These are phyloP conservation scores for Microplitis mediator DNA, from an alignment of 1,140 invertebrate genomes.

Conservation along the genomic window DNA sequence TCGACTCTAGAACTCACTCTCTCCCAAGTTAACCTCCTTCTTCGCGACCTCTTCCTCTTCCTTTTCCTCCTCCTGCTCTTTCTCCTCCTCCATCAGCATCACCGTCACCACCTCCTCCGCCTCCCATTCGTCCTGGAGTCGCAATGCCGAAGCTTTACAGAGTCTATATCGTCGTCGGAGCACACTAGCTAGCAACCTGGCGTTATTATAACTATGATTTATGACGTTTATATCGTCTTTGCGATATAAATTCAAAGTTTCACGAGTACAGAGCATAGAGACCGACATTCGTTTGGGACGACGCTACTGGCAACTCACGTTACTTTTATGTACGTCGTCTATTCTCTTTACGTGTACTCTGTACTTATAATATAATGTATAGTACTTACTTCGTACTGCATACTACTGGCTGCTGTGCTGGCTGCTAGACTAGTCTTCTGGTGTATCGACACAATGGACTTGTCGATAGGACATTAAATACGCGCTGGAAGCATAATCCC, in stretches of 20 bases:
- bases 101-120: too few species aligned
- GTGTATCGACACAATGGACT: not conserved
- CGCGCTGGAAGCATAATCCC: not conserved
- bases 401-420: not conserved
- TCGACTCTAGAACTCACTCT: slow-evolving; percentile 28
- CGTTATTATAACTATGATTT: slow-evolving; percentile 57
- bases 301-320: too few species aligned
- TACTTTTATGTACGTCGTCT: too few species aligned
- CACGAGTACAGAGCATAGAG: slow-evolving; percentile 39
- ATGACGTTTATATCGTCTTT: slow-evolving; percentile 55
- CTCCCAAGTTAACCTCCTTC: too few species aligned
- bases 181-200: slow-evolving; percentile 4
- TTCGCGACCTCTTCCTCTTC: not conserved
- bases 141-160: slow-evolving; percentile 13
- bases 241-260: slow-evolving; percentile 59
- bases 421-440: not conserved
- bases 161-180: slow-evolving; percentile 1
- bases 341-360: not conserved
- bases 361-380: slow-evolving; percentile 5
- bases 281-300: too few species aligned
- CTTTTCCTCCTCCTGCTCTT: not conserved
- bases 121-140: not conserved
- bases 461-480: not conserved
- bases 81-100: too few species aligned
- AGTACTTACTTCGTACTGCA: not conserved